phyloP scores from a whole-genome alignment of 1,140 invertebrate species.

The Gonioctena quinquepunctata region DNA sequence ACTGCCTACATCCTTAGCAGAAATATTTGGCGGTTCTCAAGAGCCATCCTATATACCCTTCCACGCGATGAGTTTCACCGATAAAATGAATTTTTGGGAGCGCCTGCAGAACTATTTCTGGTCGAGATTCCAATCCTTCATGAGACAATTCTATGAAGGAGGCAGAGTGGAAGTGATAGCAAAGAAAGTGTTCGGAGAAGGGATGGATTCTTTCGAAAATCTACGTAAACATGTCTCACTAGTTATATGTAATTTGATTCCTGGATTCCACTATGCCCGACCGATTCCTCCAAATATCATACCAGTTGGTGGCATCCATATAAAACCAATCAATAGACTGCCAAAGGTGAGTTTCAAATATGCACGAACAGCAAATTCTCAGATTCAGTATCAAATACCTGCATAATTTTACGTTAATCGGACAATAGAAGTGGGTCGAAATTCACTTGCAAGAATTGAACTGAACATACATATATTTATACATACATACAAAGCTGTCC shows the following conservation, averaged over 20 bases:
- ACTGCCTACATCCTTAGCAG: background rate
- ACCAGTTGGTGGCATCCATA: constrained; percentile 64
- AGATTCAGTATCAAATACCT: too few species aligned
- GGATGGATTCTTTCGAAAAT: constrained; percentile 24
- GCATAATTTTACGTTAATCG: too few species aligned
- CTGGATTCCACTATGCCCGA: constrained; percentile 19
- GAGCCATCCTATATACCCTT: constrained; percentile 57
- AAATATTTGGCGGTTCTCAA: constrained; percentile 35
- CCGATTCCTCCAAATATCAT: constrained; percentile 57
- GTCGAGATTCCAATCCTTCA: constrained; percentile 18
- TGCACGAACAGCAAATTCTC: too few species aligned
- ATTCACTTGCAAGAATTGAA: too few species aligned
- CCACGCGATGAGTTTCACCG: constrained; percentile 46
- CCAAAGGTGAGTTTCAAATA: constrained; percentile 46
- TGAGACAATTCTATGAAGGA: background rate
- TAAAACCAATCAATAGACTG: constrained; percentile 47
- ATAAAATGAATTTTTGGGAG: constrained; percentile 58
- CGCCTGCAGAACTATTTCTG: constrained; percentile 49
- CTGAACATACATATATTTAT: too few species aligned
- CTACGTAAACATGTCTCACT: constrained; percentile 29
- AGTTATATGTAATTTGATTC: background rate
- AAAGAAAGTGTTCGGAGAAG: constrained; percentile 22
- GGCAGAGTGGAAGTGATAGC: constrained; percentile 3
- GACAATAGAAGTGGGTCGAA: too few species aligned
- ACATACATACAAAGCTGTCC: too few species aligned